phyloP scores from a whole-genome alignment of 2,888 invertebrate genomes.

The Cotesia congregata region DNA sequence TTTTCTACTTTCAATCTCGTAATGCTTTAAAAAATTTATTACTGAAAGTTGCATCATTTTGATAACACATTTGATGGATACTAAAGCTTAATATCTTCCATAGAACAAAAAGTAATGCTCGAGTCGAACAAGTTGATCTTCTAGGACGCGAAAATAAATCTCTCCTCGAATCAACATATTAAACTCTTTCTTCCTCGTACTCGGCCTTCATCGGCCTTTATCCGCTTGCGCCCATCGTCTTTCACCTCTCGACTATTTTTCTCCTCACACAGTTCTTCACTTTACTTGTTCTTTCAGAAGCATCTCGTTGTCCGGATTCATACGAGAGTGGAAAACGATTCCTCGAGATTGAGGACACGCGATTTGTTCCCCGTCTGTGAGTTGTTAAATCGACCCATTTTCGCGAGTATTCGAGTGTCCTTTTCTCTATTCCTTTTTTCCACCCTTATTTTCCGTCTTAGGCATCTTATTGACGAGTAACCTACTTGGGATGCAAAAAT shows the following conservation, averaged over 20 bases:
- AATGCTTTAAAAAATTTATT: too few relatives aligned
- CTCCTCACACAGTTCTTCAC: neutral
- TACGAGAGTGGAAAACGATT: slow-evolving; percentile 30
- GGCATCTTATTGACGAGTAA: slow-evolving; percentile 26
- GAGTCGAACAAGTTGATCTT: too few relatives aligned
- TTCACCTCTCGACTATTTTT: neutral
- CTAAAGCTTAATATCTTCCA: too few relatives aligned
- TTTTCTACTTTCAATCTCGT: too few relatives aligned
- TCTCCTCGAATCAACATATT: slow-evolving; percentile 5
- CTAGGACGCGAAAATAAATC: too few relatives aligned
- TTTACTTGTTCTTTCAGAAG: neutral
- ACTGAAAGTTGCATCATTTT: too few relatives aligned
- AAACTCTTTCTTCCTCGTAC: slow-evolving; percentile 1
- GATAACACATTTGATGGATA: too few relatives aligned
- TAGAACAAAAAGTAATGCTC: too few relatives aligned
- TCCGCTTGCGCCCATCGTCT: neutral
- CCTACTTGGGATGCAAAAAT: slow-evolving; percentile 28
- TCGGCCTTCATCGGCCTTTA: neutral
- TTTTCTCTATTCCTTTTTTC: neutral
- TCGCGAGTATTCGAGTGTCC: slow-evolving; percentile 19
- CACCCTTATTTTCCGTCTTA: neutral
- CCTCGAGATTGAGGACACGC: slow-evolving; percentile 38
- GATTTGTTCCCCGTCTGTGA: slow-evolving; percentile 34
- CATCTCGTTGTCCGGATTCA: slow-evolving; percentile 4
- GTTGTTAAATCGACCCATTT: slow-evolving; percentile 40